These are phyloP conservation scores for Etheostoma cragini DNA, from an alignment of 2,113 vertebrate genomes.

Conservation along the genomic window DNA sequence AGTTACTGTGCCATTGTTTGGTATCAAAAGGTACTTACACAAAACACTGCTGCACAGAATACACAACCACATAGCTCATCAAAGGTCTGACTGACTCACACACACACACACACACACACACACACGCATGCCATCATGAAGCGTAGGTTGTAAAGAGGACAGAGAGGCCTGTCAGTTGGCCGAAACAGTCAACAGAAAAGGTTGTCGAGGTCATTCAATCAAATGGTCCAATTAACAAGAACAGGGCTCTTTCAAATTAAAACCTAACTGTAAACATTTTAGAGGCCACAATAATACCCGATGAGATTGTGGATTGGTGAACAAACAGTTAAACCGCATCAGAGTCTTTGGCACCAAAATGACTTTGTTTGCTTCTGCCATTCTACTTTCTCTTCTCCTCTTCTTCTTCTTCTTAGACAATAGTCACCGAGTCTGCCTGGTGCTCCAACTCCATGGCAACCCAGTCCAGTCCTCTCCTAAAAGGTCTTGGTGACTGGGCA, in stretches of 20 bases:
- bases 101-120: neutral
- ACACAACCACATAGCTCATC: conserved; percentile 3
- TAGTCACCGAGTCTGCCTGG: conserved; percentile 57
- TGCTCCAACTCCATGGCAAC: conserved; percentile 75
- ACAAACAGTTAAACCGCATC: conserved; percentile 46
- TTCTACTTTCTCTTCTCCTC: conserved; percentile 22
- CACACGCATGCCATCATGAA: neutral
- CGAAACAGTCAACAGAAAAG: conserved; percentile 12
- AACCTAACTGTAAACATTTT: neutral
- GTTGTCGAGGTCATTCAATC: conserved; percentile 21
- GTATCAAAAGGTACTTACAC: conserved; percentile 21
- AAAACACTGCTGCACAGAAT: conserved; percentile 4
- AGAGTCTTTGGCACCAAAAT: conserved; percentile 45
- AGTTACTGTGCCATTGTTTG: conserved; percentile 44
- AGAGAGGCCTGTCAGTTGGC: neutral
- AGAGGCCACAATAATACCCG: neutral
- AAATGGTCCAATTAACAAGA: conserved; percentile 22
- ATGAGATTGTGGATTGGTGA: neutral
- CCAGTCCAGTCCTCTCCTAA: conserved; percentile 23
- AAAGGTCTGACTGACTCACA: neutral
- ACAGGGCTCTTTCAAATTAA: conserved; percentile 2
- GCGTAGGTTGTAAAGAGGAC: neutral
- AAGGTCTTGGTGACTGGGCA: conserved; percentile 26
- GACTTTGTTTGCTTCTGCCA: conserved; percentile 36
- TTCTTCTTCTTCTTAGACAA: conserved; percentile 46